Base-by-base conservation (phyloP, 2,113 vertebrate genomes). In the Aptenodytes patagonicus region DNA sequence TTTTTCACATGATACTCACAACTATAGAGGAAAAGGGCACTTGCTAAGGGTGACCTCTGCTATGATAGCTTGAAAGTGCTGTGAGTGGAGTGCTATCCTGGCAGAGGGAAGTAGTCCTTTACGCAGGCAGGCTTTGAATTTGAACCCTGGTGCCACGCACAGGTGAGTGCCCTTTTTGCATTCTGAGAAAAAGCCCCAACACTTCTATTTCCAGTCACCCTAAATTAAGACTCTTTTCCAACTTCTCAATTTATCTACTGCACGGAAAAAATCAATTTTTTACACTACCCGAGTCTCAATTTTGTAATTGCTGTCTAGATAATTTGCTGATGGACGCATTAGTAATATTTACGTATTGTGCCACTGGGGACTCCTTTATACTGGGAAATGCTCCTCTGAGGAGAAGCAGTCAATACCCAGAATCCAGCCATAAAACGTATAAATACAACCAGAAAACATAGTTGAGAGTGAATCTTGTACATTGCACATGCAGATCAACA, bases 281-380 rank as follows among this genome's bases (percentile, higher is more conserved):
- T 93, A 61, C 55, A 80, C 66, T 85, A 83, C 62, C 12, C 1
- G 3, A 87, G 47, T 76, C 52, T 95, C 34, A 60, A 7, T 82
- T 89, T 91, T 95, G 31, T 93, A 91, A 87, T 72, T 91, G 52
- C 31, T 89, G 61, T 22, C 47, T 82, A 61, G 64, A 79, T 94
- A 93, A 80, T 93, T 94, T 95, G 31, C 34, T 91, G 84, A 91
- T 95, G 70, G 70, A 72, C 93, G n/a, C 46, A 58, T 85, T 76
- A 91, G 31, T 69, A 84, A 42, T 83, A 61, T 10, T 51, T 91
- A 34, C 18, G 15, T 86, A 34, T 55, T 69, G 22, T 89, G 57
- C 22, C 81, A 38, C 49, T 71, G 44, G 36, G 18, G 44, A 44
- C 14, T 80, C 32, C 73, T 82, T 65, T 77, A 25, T 62, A 51